phyloP scores from a whole-genome alignment of 2,797 vertebrate genomes.

The Acipenser transmontanus region DNA sequence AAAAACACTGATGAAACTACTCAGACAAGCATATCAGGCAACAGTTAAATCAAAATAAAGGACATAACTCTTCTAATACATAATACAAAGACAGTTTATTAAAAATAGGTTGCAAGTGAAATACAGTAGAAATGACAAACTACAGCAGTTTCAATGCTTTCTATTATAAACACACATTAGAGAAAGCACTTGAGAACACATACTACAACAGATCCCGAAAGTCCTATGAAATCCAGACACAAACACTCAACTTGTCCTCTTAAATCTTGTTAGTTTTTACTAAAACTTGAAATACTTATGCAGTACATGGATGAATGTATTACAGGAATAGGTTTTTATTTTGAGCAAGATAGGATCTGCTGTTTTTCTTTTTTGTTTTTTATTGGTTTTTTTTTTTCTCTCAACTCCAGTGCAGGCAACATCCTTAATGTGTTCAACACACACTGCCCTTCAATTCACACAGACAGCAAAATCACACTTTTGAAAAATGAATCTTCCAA shows the following conservation, averaged over 20 bases:
- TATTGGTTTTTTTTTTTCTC: no score
- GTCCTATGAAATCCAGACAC: constrained; percentile 40
- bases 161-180: constrained; percentile 46
- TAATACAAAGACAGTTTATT: constrained; percentile 74
- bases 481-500: neutral
- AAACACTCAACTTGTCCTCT: constrained; percentile 31
- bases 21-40: neutral
- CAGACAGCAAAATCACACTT: neutral
- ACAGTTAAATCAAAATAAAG: neutral
- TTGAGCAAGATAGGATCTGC: no score
- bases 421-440: neutral
- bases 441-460: no score
- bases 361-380: no score
- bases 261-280: neutral
- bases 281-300: neutral
- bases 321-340: neutral
- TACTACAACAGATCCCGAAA: constrained; percentile 48
- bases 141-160: constrained; percentile 62
- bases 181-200: constrained; percentile 49
- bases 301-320: constrained; percentile 8
- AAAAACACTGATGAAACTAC: neutral
- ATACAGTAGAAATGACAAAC: constrained; percentile 70
- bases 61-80: neutral
- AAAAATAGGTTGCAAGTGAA: constrained; percentile 70
- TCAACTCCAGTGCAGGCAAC: neutral